Base-by-base conservation (phyloP, 53 echinoderm and acorn worm species). In the Stichopus horrens region DNA sequence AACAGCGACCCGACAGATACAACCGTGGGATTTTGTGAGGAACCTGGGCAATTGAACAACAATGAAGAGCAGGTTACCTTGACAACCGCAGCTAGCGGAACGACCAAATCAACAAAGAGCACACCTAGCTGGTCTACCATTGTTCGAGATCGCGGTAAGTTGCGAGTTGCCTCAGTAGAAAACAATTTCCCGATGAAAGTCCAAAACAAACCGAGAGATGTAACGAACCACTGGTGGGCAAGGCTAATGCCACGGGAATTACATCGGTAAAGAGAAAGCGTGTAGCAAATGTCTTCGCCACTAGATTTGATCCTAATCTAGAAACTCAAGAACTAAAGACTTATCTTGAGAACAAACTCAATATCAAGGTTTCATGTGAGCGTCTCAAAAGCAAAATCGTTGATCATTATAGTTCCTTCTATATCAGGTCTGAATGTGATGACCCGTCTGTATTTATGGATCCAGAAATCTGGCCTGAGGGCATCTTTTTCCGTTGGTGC, bases 361-460 rank as follows among this genome's bases (percentile, higher is more conserved):
- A 23, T 58, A 18, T 78, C 13, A 53, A 10, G 16, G 81, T 80
- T 55, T 13, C 57, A 2, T 54, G 55, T 55, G 55, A 53, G 55
- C 81, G 81, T 18, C 81, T 80, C 81, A 54, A 80, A 21, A 80
- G 81, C 55, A 80, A 80, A 80, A 54, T 18, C 53, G 81, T 56
- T 57, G 81, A 80, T 16, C 55, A 80, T 80, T 80, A 54, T 54
- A 80, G 81, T 53, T 80, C 57, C 5, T 53, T 54, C 9, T 80
- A 6, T n/a, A 80, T 80, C 81, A 54, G 81, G 13, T 13, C 81
- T 4, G 77, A 77, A 77, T 77, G 77, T 77, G 77, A 77, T 23
- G 77, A 23, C 23, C 77, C 77, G 77, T 23, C 23, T 52, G 77
- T 77, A 5, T 77, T 77, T 77, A 77, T 77, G 77, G n/a, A n/a